A percentile compares a stretch with the other conserved stretches of the same genome.
These are phyloP conservation scores for Todus mexicanus DNA, from an alignment of 2,797 vertebrate species.

Conservation along the genomic window DNA sequence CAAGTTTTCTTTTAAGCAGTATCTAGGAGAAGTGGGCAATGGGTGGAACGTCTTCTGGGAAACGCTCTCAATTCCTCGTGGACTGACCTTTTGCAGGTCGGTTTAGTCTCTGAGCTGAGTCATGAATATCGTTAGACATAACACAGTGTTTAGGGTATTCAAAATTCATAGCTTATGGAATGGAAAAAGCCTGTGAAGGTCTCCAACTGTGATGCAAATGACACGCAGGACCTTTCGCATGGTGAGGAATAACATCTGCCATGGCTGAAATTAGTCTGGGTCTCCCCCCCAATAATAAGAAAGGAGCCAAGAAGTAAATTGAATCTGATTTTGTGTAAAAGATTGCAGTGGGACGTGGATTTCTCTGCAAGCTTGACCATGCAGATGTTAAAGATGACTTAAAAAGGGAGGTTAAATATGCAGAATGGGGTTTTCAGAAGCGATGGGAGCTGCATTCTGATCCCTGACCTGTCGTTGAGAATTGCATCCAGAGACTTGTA, in stretches of 20 bases:
- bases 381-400: neutral
- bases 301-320: neutral
- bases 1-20: neutral
- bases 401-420: neutral
- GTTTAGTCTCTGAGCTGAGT: neutral
- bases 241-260: neutral
- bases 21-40: neutral
- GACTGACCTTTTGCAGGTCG: neutral
- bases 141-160: neutral
- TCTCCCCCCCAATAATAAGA: neutral
- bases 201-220: neutral
- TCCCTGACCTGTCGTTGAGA: neutral
- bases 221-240: neutral
- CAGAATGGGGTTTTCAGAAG: neutral
- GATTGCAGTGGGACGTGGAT: neutral
- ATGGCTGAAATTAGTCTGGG: neutral
- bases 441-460: neutral
- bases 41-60: neutral
- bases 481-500: neutral
- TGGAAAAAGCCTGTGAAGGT: neutral
- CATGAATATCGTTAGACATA: neutral
- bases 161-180: neutral
- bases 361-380: neutral
- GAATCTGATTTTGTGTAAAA: neutral
- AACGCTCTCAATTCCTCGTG: neutral